Percentiles rank a stretch among this genome's conserved stretches.
These are phyloP conservation scores for Rhagophthalmus giganteus DNA, from an alignment of 2,888 invertebrate genomes.

Conservation along the genomic window DNA sequence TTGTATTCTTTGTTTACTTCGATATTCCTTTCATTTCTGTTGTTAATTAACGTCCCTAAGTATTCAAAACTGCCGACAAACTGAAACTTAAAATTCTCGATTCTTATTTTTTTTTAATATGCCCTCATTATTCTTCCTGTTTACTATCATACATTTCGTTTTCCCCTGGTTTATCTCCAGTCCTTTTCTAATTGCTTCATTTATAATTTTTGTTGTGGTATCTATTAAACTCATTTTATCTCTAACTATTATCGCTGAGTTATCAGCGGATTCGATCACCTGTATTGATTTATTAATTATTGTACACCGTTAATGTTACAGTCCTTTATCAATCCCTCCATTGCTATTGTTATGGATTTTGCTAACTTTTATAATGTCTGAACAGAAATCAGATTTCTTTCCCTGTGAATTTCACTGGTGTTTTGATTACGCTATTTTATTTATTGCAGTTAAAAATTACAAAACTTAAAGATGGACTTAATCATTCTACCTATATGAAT, in stretches of 20 bases:
- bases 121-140: not conserved
- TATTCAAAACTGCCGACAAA: not conserved
- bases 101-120: not conserved
- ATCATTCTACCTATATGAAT: no score
- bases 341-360: not conserved
- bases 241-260: not conserved
- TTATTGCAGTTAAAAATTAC: no score
- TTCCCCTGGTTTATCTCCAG: not conserved
- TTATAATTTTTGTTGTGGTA: not conserved
- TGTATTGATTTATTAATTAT: slow-evolving; percentile 3
- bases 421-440: no score
- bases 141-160: not conserved
- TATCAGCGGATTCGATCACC: not conserved
- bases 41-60: not conserved
- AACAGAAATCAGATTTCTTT: no score
- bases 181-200: not conserved
- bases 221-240: no score
- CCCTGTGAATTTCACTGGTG: no score
- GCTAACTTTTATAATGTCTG: no score
- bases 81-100: not conserved
- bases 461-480: no score
- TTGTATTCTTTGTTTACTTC: not conserved
- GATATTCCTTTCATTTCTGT: not conserved
- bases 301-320: slow-evolving; percentile 1
- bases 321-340: not conserved